Evolutionary conservation across 2,888 invertebrate genomes (phyloP), one percentile per base, ranked within the genome.

Genomic region (Drosophila cognata): DNA sequence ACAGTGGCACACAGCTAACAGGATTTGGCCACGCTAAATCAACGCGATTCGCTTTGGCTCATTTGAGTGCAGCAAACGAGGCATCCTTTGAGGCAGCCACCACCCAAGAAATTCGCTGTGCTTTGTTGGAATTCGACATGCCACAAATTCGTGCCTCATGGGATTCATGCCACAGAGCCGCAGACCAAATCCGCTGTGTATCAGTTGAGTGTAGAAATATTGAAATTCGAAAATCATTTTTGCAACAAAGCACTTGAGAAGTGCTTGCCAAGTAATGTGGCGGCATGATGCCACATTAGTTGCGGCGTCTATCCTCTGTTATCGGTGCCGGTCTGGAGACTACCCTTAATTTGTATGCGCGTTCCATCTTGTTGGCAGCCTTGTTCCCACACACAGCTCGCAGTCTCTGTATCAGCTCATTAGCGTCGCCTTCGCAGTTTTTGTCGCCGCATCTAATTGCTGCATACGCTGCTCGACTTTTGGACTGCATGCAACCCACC

Each of bases 71-170:
- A 77, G 66, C 74, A 72, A 82, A 70, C 68, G 79, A 81, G 81
- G 60, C 65, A 43, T 33, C 52, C 57, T 36, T 51, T 29, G 38
- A 33, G 58, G 75, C 81, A 79, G 55, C 76, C 76, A 88, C 74
- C 81, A 77, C 89, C 90, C 90, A 70, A 77, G 79, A 77, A 84
- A 93, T 93, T 93, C 84, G 93, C 72, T 91, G 81, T 91, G 93
- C 93, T 92, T 91, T 92, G 93, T 92, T 89, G 90, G 79, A 91
- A 93, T 93, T 93, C 72, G 93, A 59, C 76, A 88, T 78, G 88
- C 91, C 77, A 84, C 79, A 90, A 82, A 84, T 81, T 82, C 67
- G 61, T 68, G 77, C 78, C 88, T 79, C 91, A 77, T 91, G 91
- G 88, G 91, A 88, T 81, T 81, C 70, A 43, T 57, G 53, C 71